phyloP scores from a whole-genome alignment of 1,140 invertebrate genomes.

The Lanistes nyassanus region DNA sequence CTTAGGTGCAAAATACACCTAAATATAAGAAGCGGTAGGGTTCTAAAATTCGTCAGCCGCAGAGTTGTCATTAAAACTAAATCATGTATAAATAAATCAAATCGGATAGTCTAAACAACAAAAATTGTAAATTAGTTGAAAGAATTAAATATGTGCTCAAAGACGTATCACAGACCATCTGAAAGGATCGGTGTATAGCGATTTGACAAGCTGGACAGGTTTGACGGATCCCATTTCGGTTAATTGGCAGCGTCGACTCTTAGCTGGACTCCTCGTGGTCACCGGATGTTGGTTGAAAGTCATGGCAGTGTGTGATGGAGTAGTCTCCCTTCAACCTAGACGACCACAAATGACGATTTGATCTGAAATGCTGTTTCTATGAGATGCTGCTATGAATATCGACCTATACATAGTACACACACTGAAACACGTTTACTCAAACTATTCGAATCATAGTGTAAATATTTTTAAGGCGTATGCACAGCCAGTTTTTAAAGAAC shows the following conservation, averaged over 20 bases:
- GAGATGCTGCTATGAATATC: not conserved
- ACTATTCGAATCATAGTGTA: no score
- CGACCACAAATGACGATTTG: not conserved
- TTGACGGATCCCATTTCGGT: not conserved
- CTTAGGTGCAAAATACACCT: not conserved
- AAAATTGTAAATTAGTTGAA: no score
- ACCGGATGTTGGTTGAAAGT: not conserved
- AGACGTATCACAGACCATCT: slow-evolving; percentile 25
- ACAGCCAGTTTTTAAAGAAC: no score
- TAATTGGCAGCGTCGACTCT: not conserved
- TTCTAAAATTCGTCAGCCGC: not conserved
- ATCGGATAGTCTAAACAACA: no score
- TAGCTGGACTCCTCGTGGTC: not conserved
- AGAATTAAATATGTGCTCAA: no score
- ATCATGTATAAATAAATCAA: no score
- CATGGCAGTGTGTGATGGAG: not conserved
- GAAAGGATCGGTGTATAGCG: slow-evolving; percentile 32
- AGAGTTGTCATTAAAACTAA: no score
- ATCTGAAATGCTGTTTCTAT: not conserved
- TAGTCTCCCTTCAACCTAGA: not conserved
- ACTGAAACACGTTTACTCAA: no score
- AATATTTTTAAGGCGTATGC: no score
- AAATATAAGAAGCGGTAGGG: not conserved
- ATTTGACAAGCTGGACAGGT: slow-evolving; percentile 26
- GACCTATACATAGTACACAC: no score